Percentiles rank a stretch among this genome's conserved stretches.
Evolutionary conservation across 1,140 invertebrate species (phyloP).

Genomic region (Pogonus chalceus): DNA sequence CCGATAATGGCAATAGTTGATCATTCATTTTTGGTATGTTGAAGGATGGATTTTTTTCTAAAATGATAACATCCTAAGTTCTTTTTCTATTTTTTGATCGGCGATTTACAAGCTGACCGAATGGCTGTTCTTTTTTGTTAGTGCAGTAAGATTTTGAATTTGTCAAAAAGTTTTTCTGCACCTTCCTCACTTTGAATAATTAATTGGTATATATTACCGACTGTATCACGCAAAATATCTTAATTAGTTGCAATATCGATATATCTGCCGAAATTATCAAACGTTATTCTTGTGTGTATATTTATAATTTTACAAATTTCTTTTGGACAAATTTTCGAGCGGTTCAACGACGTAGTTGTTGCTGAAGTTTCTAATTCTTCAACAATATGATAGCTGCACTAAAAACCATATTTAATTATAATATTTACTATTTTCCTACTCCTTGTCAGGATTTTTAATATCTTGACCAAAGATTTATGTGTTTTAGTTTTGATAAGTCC

Average conservation of each 20-base stretch:
- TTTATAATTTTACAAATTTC: constrained; percentile 19
- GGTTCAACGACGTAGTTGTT: constrained; percentile 18
- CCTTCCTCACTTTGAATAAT: not conserved
- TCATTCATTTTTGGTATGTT: too few relatives aligned
- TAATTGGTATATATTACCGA: constrained; percentile 36
- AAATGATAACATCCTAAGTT: too few relatives aligned
- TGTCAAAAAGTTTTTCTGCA: not conserved
- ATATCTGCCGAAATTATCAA: constrained; percentile 37
- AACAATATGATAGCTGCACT: constrained; percentile 26
- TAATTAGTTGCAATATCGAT: constrained; percentile 34
- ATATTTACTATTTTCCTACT: constrained; percentile 26
- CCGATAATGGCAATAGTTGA: too few relatives aligned
- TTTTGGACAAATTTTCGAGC: constrained; percentile 19
- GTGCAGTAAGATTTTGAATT: too few relatives aligned
- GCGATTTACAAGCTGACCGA: too few relatives aligned
- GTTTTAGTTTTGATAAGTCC: too few relatives aligned
- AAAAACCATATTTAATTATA: constrained; percentile 30
- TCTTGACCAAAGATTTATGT: too few relatives aligned
- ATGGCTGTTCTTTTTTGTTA: too few relatives aligned
- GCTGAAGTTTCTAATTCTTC: constrained; percentile 31
- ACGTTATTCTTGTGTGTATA: constrained; percentile 30
- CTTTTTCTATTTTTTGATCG: too few relatives aligned
- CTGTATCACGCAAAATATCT: constrained; percentile 38
- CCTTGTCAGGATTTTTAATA: too few relatives aligned
- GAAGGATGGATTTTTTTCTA: not conserved